phyloP scores from a whole-genome alignment of 2,797 vertebrate genomes.

The Galago senegalensis region DNA sequence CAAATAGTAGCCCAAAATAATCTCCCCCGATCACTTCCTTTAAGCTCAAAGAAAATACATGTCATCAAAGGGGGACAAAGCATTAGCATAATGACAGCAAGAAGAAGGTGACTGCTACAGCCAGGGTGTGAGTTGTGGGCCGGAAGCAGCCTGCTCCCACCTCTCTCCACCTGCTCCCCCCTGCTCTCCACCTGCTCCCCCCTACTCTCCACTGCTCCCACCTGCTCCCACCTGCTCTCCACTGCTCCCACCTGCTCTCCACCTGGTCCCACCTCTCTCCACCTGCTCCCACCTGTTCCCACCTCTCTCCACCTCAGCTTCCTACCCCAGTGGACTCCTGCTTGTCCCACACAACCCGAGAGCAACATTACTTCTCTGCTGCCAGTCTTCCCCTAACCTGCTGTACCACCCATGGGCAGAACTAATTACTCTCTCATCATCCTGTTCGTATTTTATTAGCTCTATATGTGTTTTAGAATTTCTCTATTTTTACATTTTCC shows the following conservation, averaged over 20 bases:
- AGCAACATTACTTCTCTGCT: background rate
- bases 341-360: background rate
- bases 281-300: too few relatives aligned
- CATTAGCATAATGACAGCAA: background rate
- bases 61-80: background rate
- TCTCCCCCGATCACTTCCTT: conserved; percentile 40
- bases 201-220: too few relatives aligned
- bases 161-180: too few relatives aligned
- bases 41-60: conserved; percentile 33
- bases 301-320: background rate
- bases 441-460: conserved; percentile 7
- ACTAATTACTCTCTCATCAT: background rate
- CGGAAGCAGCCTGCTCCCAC: too few relatives aligned
- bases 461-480: conserved; percentile 15
- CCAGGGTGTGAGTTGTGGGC: too few relatives aligned
- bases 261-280: too few relatives aligned
- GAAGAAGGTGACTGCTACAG: background rate
- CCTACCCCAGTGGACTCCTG: background rate
- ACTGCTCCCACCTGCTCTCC: background rate
- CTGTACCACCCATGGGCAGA: background rate
- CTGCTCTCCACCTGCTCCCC: too few relatives aligned
- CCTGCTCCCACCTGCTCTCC: background rate
- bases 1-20: conserved; percentile 11
- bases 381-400: background rate
- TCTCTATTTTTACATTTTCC: conserved; percentile 35